phyloP scores from a whole-genome alignment of 2,797 vertebrate genomes.

The Pseudopleuronectes americanus region DNA sequence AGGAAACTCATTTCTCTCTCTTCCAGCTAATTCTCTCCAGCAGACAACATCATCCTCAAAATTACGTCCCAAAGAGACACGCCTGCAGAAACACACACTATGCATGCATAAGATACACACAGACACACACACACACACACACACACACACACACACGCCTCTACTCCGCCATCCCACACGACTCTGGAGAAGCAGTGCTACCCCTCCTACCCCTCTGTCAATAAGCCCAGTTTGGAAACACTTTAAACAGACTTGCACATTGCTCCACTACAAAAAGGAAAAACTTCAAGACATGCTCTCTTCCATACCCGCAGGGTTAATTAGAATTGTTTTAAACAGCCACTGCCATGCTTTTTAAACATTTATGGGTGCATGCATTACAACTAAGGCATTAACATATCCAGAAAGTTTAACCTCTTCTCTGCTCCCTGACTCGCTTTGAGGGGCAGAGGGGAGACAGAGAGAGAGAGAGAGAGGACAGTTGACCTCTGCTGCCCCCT shows the following conservation, averaged over 20 bases:
- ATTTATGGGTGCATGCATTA: slow-evolving; percentile 84
- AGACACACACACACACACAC: slow-evolving; percentile 4
- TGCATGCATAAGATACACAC: slow-evolving; percentile 36
- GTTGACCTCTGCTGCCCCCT: slow-evolving; percentile 83
- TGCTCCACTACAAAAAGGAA: slow-evolving; percentile 60
- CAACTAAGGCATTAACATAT: slow-evolving; percentile 78
- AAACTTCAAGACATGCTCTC: slow-evolving; percentile 71
- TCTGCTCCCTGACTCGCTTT: slow-evolving; percentile 41
- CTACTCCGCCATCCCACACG: slow-evolving; percentile 40
- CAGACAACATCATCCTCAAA: slow-evolving; percentile 59
- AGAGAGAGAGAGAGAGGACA: slow-evolving; percentile 50
- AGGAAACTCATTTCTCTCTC: slow-evolving; percentile 39
- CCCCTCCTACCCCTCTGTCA: slow-evolving; percentile 74
- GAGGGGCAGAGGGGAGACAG: slow-evolving; percentile 39
- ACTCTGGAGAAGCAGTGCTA: slow-evolving; percentile 50
- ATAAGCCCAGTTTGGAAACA: slow-evolving; percentile 78
- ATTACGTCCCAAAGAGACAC: slow-evolving; percentile 58
- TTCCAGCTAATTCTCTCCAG: slow-evolving; percentile 40
- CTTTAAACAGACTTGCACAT: slow-evolving; percentile 79
- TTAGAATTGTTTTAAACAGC: slow-evolving; percentile 85
- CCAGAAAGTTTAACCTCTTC: slow-evolving; percentile 74
- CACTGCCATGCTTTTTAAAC: slow-evolving; percentile 80
- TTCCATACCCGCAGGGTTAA: slow-evolving; percentile 81
- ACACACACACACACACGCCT: slow-evolving; percentile 4
- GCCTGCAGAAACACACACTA: slow-evolving; percentile 54